Conservation (phyloP, 1,140 invertebrate species). For the Mesaphorura yosii region DNA sequence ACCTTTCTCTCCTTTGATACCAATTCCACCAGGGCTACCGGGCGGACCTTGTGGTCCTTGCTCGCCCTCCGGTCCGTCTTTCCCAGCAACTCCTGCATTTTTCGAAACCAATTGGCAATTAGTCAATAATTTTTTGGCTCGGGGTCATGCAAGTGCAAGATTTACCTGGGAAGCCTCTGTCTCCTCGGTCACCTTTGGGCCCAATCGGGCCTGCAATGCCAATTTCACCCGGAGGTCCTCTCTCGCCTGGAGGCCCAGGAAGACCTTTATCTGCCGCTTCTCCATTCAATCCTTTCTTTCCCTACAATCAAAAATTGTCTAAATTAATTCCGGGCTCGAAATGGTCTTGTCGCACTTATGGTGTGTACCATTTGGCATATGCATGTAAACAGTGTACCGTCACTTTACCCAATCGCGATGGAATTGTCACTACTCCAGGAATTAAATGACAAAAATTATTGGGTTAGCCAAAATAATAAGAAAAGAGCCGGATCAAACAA, state of each 20-base stretch:
- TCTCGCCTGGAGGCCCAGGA: constrained; percentile 41
- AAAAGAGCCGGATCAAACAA: not conserved
- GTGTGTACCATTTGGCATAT: too few relatives aligned
- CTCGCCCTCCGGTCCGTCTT: constrained; percentile 50
- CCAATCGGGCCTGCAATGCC: constrained; percentile 22
- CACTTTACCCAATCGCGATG: too few relatives aligned
- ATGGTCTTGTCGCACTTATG: not conserved
- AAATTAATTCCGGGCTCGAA: not conserved
- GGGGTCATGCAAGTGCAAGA: not conserved
- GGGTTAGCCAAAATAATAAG: not conserved
- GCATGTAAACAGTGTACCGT: too few relatives aligned
- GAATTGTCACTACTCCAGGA: not conserved
- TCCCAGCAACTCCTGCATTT: constrained; percentile 41
- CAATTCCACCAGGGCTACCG: constrained; percentile 48
- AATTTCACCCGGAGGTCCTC: constrained; percentile 32
- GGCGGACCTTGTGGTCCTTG: constrained; percentile 43
- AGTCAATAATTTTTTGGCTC: not conserved
- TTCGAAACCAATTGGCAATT: not conserved
- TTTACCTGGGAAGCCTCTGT: constrained; percentile 42
- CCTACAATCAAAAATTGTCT: constrained; percentile 33
- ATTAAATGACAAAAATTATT: not conserved
- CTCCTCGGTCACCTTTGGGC: constrained; percentile 42
- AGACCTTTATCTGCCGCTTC: constrained; percentile 39
- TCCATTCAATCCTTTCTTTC: constrained; percentile 40
- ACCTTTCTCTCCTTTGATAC: constrained; percentile 77